phyloP scores from a whole-genome alignment of 2,888 invertebrate species.

The Eulithis testata region DNA sequence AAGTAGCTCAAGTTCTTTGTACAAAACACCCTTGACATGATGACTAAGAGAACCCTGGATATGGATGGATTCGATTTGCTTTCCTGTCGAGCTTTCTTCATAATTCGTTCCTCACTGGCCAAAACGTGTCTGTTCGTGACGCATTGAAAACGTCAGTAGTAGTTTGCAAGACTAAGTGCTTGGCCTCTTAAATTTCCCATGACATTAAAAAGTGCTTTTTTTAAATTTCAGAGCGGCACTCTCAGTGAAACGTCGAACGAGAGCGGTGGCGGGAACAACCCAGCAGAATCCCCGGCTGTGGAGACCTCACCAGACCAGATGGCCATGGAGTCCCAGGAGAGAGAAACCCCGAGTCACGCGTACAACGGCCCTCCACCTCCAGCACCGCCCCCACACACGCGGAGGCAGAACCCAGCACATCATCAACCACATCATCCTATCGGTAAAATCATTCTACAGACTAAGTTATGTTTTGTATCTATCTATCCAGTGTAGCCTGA shows the following conservation, averaged over 20 bases:
- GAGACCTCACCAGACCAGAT: conserved; percentile 88
- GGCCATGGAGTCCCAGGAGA: conserved; percentile 89
- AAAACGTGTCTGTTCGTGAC: too few species aligned
- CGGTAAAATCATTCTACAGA: conserved; percentile 55
- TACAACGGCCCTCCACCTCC: conserved; percentile 83
- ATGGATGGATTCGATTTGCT: too few species aligned
- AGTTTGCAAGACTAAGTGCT: background rate
- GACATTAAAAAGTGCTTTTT: background rate
- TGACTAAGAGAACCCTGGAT: too few species aligned
- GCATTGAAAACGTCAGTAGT: too few species aligned
- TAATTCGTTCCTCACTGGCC: too few species aligned
- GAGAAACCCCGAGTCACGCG: conserved; percentile 83
- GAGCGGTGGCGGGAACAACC: conserved; percentile 83
- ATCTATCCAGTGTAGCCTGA: too few species aligned
- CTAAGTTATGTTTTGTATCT: background rate
- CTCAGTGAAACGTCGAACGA: conserved; percentile 76
- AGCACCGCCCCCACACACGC: conserved; percentile 88
- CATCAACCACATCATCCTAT: conserved; percentile 84
- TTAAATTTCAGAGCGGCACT: conserved; percentile 66
- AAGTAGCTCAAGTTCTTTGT: too few species aligned
- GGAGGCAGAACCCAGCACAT: conserved; percentile 88
- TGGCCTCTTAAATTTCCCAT: background rate
- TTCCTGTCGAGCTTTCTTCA: too few species aligned
- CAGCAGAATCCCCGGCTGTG: conserved; percentile 72
- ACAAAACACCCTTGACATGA: too few species aligned